These are phyloP conservation scores for Oreotrochilus melanogaster DNA, from an alignment of 2,113 vertebrate species.

Conservation along the genomic window DNA sequence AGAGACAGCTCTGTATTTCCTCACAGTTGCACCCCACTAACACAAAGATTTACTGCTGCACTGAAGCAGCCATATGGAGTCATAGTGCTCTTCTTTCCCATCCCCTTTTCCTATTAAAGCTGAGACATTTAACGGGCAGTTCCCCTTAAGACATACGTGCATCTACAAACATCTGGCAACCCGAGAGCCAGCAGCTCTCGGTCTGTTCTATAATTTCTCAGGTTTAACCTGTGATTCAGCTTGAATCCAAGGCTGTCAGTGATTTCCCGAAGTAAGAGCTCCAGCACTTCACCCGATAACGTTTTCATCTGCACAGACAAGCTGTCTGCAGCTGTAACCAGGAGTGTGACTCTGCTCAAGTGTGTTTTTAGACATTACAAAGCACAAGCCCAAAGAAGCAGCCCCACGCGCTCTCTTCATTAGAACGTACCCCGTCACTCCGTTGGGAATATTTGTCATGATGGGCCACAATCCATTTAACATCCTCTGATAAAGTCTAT, in stretches of 20 bases:
- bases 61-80: background rate
- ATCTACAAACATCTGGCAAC: slow-evolving; percentile 9
- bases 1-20: slow-evolving; percentile 18
- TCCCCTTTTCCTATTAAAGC: slow-evolving; percentile 6
- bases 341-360: background rate
- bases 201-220: background rate
- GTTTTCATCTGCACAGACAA: background rate
- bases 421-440: background rate
- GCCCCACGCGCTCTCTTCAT: background rate
- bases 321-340: background rate
- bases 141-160: background rate
- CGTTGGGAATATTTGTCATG: background rate
- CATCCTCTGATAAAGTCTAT: slow-evolving; percentile 30
- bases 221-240: background rate
- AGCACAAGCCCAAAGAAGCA: background rate
- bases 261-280: background rate
- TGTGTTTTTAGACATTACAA: background rate
- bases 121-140: background rate
- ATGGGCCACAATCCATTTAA: slow-evolving; percentile 3
- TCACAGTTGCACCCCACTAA: slow-evolving; percentile 25
- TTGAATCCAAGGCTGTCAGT: background rate
- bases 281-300: background rate
- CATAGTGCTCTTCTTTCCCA: background rate
- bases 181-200: background rate
- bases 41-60: slow-evolving; percentile 2